Evolutionary conservation across 2,888 invertebrate species (phyloP), one percentile per base, ranked within the genome.

Genomic region (Idaea straminata): DNA sequence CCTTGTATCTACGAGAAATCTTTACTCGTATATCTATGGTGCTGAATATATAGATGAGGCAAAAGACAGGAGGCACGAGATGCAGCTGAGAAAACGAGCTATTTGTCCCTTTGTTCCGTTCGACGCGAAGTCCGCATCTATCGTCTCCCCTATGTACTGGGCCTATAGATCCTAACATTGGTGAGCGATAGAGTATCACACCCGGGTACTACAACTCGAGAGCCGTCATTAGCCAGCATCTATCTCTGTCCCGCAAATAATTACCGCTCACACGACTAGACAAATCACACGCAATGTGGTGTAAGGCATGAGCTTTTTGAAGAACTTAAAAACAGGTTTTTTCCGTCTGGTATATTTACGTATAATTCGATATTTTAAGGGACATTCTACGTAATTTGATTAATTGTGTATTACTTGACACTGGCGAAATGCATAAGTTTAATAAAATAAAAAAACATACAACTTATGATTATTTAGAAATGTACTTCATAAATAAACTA

Each of bases 231-330:
- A 83, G 71, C 71, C 71, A 71, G 81, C 84, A 87, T 87, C 83
- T 77, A 85, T 87, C 87, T 84, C 85, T 83, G 86, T 86, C 86
- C 76, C 74, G 73, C 76, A 67, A 72, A 82, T 86, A 86, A 87
- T 87, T 85, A 85, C 80, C 80, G 79, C 80, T 81, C 80, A 74
- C 77, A 81, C 81, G 79, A 78, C 75, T 81, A 82, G 83, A 85
- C 83, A 81, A 85, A 86, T 85, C 83, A 79, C 79, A 68, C 61
- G 67, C 74, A 61, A 71, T 61, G 61, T 66, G 75, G 74, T 66
- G 59, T 65, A 75, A 73, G 74, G 64, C 66, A 77, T 66, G 69
- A 73, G 74, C 47, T 47, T 5, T 47, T 47, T 7, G 47, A 10
- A 0, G 47, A 10, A 47, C 0, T 47, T 47, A 13, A 64, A 61